Base-by-base conservation (phyloP, 2,888 invertebrate species). In the Prionchulus punctatus region DNA sequence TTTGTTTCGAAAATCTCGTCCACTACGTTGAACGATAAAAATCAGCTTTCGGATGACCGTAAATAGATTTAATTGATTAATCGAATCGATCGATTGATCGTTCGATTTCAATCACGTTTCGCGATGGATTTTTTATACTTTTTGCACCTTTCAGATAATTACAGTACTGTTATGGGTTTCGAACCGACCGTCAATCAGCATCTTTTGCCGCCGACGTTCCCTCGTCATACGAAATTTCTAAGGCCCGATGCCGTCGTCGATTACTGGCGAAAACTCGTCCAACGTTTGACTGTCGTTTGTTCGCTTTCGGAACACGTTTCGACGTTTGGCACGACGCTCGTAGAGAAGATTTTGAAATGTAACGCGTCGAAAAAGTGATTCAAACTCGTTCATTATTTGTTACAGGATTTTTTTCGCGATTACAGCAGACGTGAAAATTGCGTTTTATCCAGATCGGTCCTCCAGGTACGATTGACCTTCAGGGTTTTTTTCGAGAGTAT, bases 121-220 rank as follows among this genome's bases (percentile, higher is more conserved):
- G n/a, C n/a, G n/a, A n/a, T n/a, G n/a, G n/a, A n/a, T n/a, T n/a
- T n/a, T n/a, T n/a, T n/a, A n/a, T 36, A 7, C 36, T 18, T 36
- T 36, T 36, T 36, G 7, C 18, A 36, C 7, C 7, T 23, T 54
- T 54, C 31, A 54, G 55, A 21, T 23, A 30, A 4, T 18, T 52
- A 26, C 50, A 7, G 2, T 23, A 57, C 61, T 60, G 68, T 75
- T 26, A 66, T 87, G 79, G 94, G 94, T 1, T 96, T 96, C 75
- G 91, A 94, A 69, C 90, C 92, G 1, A 82, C 90, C 73, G 85
- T 92, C 48, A 96, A 96, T 76, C 92, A 92, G 73, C 81, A 91
- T 47, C 78, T 92, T 53, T 77, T 96, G 56, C 96, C 96, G n/a
- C 92, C 96, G 0, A 92, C 96, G 23, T 98, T 96, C 77, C 96